These are phyloP conservation scores for Acrocephalus arundinaceus DNA, from an alignment of 2,113 vertebrate species.

Conservation along the genomic window DNA sequence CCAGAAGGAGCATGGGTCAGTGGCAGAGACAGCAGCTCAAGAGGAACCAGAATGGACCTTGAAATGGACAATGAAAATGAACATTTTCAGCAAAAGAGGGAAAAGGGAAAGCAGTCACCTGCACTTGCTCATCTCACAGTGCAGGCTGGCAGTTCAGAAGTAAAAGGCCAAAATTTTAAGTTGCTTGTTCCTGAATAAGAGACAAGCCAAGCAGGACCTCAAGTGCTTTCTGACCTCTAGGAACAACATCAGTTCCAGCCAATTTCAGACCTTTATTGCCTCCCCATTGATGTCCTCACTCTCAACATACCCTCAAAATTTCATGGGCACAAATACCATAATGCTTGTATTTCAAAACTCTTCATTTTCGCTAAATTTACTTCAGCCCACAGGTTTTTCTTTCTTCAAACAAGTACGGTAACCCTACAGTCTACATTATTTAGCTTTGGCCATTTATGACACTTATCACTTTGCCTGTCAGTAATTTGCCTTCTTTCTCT, in stretches of 20 bases:
- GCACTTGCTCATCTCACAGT: not conserved
- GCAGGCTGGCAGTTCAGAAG: not conserved
- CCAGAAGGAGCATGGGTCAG: not conserved
- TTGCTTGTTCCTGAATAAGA: not conserved
- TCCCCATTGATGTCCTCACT: not conserved
- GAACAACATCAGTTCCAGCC: not conserved
- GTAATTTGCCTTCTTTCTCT: not conserved
- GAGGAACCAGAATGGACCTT: not conserved
- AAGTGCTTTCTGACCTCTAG: not conserved
- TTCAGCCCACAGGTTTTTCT: not conserved
- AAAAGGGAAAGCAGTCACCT: not conserved
- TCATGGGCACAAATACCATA: fast-evolving
- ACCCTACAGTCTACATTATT: not conserved
- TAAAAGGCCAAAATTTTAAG: not conserved
- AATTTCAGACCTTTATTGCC: not conserved
- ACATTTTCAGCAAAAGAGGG: not conserved
- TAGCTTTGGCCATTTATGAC: not conserved
- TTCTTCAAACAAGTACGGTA: not conserved
- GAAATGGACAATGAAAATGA: too few relatives aligned
- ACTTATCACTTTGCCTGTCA: not conserved
- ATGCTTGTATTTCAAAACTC: not conserved
- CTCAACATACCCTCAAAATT: not conserved
- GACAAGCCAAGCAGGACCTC: not conserved
- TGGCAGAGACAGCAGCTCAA: not conserved
- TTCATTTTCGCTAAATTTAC: not conserved